Evolutionary conservation across 2,113 vertebrate genomes (phyloP).

Genomic region (Atherinomorus stipes): DNA sequence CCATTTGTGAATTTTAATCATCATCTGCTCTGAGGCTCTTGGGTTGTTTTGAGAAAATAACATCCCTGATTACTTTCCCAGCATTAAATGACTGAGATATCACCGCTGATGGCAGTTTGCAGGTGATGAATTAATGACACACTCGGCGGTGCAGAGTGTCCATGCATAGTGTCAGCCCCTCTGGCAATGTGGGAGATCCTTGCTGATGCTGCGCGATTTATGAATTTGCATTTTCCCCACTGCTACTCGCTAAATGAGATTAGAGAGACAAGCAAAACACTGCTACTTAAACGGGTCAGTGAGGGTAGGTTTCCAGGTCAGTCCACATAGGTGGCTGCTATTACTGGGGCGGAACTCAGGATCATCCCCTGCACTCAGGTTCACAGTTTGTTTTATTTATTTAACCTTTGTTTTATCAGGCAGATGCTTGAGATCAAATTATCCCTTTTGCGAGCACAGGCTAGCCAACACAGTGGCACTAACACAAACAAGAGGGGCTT

Average conservation of each 20-base stretch:
- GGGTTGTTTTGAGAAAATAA: not conserved
- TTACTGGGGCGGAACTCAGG: not conserved
- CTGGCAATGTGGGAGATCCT: not conserved
- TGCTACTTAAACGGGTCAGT: not conserved
- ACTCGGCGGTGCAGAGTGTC: not conserved
- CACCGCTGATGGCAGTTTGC: not conserved
- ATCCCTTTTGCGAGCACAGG: too few species aligned
- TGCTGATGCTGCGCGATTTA: not conserved
- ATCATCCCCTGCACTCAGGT: not conserved
- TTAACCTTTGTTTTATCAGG: too few species aligned
- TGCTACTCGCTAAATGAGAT: not conserved
- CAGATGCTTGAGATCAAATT: too few species aligned
- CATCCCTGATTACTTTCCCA: not conserved
- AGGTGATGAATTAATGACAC: constrained; percentile 1
- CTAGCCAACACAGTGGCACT: too few species aligned
- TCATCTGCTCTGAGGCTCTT: too few species aligned
- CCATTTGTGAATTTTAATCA: not conserved
- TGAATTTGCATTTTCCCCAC: not conserved
- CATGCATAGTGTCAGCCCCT: constrained; percentile 1
- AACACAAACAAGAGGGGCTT: too few species aligned
- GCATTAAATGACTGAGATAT: not conserved
- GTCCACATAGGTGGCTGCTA: not conserved
- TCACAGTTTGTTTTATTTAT: too few species aligned
- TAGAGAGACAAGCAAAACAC: not conserved
- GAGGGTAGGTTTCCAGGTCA: not conserved